Conservation (phyloP, 2,888 invertebrate genomes). For the Tipula unca region DNA sequence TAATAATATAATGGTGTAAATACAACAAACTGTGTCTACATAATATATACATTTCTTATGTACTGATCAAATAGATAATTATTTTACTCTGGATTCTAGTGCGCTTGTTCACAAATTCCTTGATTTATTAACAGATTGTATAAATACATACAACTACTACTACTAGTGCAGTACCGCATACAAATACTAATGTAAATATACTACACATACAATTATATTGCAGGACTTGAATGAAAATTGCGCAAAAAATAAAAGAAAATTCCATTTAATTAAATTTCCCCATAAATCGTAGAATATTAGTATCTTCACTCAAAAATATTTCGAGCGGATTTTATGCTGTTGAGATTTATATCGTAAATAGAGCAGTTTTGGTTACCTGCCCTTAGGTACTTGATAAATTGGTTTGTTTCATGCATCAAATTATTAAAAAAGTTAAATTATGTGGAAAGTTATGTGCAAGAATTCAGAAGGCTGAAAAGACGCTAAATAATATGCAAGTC, state of each 20-base stretch:
- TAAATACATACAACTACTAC: background rate
- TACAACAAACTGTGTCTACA: background rate
- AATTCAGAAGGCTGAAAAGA: too few relatives aligned
- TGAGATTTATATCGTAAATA: too few relatives aligned
- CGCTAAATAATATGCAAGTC: too few relatives aligned
- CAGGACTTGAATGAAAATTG: background rate
- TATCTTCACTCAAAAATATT: background rate
- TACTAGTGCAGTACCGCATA: background rate
- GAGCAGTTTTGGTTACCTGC: too few relatives aligned
- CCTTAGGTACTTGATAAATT: too few relatives aligned
- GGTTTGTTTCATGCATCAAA: too few relatives aligned
- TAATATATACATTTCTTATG: background rate
- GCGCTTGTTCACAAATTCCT: constrained; percentile 8
- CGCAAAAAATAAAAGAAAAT: background rate
- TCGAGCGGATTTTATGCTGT: background rate
- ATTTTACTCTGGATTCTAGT: background rate
- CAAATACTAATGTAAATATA: background rate
- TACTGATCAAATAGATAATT: background rate
- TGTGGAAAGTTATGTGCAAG: too few relatives aligned
- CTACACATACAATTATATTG: background rate
- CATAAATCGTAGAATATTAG: background rate
- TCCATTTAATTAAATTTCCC: background rate
- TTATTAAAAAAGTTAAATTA: too few relatives aligned
- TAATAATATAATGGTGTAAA: background rate
- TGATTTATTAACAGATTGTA: background rate